Evolutionary conservation across 2,797 vertebrate genomes (phyloP), one percentile per base, ranked within the genome.

Genomic region (Craterocephalus amniculus): DNA sequence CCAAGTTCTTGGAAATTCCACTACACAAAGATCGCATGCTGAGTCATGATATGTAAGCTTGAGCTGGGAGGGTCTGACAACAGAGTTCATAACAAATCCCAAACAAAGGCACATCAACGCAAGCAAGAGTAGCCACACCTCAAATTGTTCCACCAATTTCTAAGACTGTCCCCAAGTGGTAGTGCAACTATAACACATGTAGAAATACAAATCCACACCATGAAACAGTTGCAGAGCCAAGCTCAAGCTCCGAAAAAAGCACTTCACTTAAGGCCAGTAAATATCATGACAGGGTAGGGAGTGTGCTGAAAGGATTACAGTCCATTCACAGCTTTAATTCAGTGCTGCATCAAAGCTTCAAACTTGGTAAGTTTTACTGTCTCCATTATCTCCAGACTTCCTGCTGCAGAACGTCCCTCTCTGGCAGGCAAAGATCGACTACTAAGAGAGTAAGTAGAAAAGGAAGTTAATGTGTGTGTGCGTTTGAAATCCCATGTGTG

Each of bases 301-400:
- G 56, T 40, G 51, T 9, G 72, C 20, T 31, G 26, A 45, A 67
- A 80, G 43, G 31, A 83, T 14, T 75, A 54, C 54, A 52, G 20
- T 40, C 78, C 57, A 74, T 71, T 76, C 24, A 74, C 36, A 80
- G 35, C 14, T 9, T 36, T 48, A 43, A 73, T 40, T 60, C 13
- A 51, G 52, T 45, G 59, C 74, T 70, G 63, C 78, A 58, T 18
- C 40, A 57, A 26, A 54, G 58, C 74, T 60, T 84, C 67, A 38
- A 51, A 56, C 49, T 58, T 77, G 66, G 72, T 60, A 51, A 76
- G 59, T 14, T 10, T 70, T 45, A 64, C 40, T 56, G 62, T 78
- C 35, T 38, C 63, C 78, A 81, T 84, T 79, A 83, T 72, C 76
- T 76, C 29, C 68, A 67, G 79, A 79, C 72, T 71, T 83, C 73